Evolutionary conservation across 2,113 vertebrate genomes (phyloP).

Genomic region (Entomyzon cyanotis): DNA sequence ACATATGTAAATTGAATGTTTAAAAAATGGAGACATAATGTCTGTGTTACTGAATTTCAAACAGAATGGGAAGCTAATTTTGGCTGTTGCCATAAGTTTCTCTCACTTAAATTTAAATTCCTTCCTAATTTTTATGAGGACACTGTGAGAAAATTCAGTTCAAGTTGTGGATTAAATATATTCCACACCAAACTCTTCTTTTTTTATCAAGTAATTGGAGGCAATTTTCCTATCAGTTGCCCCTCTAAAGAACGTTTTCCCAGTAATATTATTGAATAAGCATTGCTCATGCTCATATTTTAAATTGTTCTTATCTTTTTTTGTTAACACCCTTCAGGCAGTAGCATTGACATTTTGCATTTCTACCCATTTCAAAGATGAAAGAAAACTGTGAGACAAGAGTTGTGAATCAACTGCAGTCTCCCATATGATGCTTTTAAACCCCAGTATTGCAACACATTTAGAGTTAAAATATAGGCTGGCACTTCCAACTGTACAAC

Average conservation of each 20-base stretch:
- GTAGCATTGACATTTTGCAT: neutral
- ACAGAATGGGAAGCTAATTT: neutral
- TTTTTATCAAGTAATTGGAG: neutral
- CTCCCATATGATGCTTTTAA: neutral
- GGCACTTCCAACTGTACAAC: neutral
- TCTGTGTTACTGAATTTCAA: neutral
- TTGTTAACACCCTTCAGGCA: neutral
- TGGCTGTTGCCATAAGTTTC: neutral
- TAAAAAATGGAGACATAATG: neutral
- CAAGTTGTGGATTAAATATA: neutral
- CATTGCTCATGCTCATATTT: neutral
- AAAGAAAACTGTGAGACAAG: neutral
- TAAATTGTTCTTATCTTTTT: neutral
- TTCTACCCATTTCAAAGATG: neutral
- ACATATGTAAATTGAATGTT: neutral
- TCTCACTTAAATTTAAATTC: neutral
- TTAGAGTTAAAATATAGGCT: neutral
- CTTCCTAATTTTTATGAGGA: neutral
- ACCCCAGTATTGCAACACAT: neutral
- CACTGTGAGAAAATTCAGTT: neutral
- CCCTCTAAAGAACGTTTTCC: neutral
- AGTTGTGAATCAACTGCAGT: neutral
- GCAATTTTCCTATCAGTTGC: neutral
- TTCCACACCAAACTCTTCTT: neutral
- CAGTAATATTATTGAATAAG: neutral